A percentile compares a stretch with the other conserved stretches of the same genome.
Evolutionary conservation across 2,888 invertebrate species (phyloP).

Genomic region (Clusia tigrina): DNA sequence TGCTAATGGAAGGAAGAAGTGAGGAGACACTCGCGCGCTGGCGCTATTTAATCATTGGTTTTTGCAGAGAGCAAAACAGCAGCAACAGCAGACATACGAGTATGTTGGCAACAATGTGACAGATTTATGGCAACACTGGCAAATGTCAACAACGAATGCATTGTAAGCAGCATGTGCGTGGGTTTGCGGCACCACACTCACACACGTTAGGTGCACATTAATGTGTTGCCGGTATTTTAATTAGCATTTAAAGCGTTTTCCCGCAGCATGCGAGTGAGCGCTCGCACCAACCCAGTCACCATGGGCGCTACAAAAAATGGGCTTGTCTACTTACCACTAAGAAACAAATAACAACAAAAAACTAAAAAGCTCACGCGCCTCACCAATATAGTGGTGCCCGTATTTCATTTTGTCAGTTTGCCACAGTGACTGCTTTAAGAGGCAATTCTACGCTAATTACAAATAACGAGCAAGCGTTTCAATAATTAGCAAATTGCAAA

Average conservation of each 20-base stretch:
- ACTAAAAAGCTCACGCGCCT: neutral
- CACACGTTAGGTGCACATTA: neutral
- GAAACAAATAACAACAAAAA: no score
- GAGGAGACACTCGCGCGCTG: neutral
- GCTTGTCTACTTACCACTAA: no score
- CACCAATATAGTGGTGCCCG: neutral
- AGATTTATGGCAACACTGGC: conserved; percentile 8
- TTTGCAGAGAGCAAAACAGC: no score
- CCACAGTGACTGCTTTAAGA: no score
- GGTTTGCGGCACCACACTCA: neutral
- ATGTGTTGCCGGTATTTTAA: conserved; percentile 1
- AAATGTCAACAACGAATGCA: conserved; percentile 1
- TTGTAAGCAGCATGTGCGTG: conserved; percentile 1
- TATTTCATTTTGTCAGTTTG: no score
- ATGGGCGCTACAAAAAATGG: no score
- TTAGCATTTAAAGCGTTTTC: conserved; percentile 11
- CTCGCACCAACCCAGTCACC: no score
- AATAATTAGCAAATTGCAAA: conserved; percentile 11
- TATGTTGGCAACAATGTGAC: conserved; percentile 2
- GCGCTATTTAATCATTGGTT: conserved; percentile 1
- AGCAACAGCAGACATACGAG: neutral
- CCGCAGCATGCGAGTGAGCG: neutral
- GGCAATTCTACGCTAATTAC: conserved; percentile 7
- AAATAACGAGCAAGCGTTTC: conserved; percentile 7
- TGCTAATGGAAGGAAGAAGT: neutral